phyloP scores from a whole-genome alignment of 2,797 vertebrate species.

The Pangasius djambal region DNA sequence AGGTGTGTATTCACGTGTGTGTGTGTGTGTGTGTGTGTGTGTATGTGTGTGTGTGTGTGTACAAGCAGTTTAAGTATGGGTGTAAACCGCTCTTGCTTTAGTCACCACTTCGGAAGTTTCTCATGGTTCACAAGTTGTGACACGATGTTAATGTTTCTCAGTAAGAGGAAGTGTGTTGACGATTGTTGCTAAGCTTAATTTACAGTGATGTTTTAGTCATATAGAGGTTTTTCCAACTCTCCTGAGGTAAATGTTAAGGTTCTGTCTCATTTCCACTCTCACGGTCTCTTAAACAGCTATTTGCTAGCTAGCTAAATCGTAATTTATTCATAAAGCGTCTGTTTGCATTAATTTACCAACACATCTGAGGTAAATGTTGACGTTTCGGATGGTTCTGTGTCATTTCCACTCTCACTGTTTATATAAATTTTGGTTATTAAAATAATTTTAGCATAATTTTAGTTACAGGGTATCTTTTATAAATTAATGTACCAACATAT shows the following conservation, averaged over 20 bases:
- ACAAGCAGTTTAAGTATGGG: not conserved
- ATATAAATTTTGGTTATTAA: not conserved
- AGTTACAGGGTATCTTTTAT: not conserved
- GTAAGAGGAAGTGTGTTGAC: not conserved
- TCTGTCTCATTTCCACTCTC: not conserved
- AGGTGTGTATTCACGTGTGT: constrained; percentile 73
- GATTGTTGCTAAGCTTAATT: not conserved
- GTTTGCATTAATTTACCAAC: not conserved
- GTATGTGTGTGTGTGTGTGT: constrained; percentile 55
- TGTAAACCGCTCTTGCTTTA: not conserved
- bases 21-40: constrained; percentile 72
- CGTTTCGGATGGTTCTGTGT: not conserved
- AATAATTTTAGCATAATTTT: no score
- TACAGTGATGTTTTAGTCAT: not conserved
- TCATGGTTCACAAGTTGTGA: not conserved
- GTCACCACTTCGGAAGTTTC: not conserved
- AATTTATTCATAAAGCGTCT: not conserved
- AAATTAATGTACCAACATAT: not conserved
- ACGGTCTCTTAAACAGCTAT: not conserved
- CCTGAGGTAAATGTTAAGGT: not conserved
- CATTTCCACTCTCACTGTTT: not conserved
- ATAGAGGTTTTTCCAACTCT: no score
- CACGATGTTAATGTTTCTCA: not conserved
- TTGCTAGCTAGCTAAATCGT: not conserved
- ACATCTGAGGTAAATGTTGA: not conserved